Base-by-base conservation (phyloP, 2,113 vertebrate species). In the Romanogobio albipinnatus region DNA sequence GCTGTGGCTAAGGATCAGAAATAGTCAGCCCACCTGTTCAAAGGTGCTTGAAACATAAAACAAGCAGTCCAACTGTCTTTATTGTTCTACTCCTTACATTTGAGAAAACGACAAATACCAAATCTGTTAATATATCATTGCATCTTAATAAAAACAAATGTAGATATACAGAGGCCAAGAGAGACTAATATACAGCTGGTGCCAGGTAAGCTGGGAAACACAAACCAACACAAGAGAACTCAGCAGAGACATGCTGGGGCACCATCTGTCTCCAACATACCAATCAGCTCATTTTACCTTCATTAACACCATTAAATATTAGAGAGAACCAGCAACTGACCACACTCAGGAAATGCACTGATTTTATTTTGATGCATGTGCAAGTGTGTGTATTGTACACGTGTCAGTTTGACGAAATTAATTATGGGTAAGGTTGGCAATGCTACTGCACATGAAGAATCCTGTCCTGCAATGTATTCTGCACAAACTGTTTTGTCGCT, bases 181-280 rank as follows among this genome's bases (percentile, higher is more conserved):
- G 49, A 11, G 9, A 71, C 62, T 53, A n/a, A 14, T n/a, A 68
- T 70, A 36, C 74, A 76, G 22, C n/a, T 53, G 15, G 26, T 53
- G 22, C 47, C 74, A 36, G 74, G 61, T 76, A 77, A 39, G 4
- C 58, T 51, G 75, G 85, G 78, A 86, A 68, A 49, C 70, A 85
- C 82, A 49, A 36, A 51, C 5, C 73, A 86, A n/a, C 70, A 79
- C 87, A 89, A 82, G 58, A 66, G 39, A 79, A 76, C 88, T 80
- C 62, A 26, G 84, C 80, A 88, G 59, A 82, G 56, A 49, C 85
- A 79, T 39, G 47, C 89, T 89, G 92, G 59, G 89, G 85, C 58
- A 71, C 91, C 92, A 94, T 92, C 93, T 94, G 92, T 80, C 86
- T 66, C 83, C 22, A 47, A 85, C 90, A 86, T 78, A 86, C 86